Conservation (phyloP, 2,113 vertebrate species). For the Myotis brandtii region DNA sequence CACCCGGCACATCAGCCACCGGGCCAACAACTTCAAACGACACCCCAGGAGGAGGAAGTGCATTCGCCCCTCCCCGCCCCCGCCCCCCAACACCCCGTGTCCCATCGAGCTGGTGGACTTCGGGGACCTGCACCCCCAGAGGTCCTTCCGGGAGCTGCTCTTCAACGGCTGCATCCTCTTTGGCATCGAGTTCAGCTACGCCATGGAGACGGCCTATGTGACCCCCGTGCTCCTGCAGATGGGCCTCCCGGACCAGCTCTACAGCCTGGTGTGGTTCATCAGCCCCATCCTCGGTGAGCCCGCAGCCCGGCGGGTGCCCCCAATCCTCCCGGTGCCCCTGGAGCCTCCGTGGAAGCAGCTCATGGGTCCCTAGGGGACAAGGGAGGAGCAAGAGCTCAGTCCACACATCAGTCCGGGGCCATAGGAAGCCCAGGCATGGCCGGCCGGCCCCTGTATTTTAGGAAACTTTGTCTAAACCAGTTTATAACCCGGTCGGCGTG, state of each 20-base stretch:
- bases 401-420: neutral
- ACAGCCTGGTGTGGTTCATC: constrained; percentile 98
- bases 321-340: neutral
- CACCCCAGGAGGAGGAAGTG: constrained; percentile 94
- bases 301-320: neutral
- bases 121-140: constrained; percentile 92
- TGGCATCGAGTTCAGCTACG: constrained; percentile 98
- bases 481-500: too few species aligned
- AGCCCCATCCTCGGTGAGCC: constrained; percentile 96
- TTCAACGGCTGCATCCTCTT: constrained; percentile 97
- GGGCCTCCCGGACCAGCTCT: constrained; percentile 97
- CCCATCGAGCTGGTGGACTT: constrained; percentile 93
- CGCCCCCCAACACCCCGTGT: constrained; percentile 96
- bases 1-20: constrained; percentile 94
- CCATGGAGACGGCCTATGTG: constrained; percentile 99
- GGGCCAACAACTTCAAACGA: constrained; percentile 99
- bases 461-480: neutral
- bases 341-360: neutral
- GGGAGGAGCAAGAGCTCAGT: neutral
- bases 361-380: neutral
- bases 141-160: constrained; percentile 93
- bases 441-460: rapidly evolving
- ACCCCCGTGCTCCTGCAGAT: constrained; percentile 97
- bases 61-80: constrained; percentile 94
- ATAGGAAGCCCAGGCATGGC: neutral